Evolutionary conservation across 2,113 vertebrate genomes (phyloP), one percentile per base, ranked within the genome.

Genomic region (Blennius ocellaris): DNA sequence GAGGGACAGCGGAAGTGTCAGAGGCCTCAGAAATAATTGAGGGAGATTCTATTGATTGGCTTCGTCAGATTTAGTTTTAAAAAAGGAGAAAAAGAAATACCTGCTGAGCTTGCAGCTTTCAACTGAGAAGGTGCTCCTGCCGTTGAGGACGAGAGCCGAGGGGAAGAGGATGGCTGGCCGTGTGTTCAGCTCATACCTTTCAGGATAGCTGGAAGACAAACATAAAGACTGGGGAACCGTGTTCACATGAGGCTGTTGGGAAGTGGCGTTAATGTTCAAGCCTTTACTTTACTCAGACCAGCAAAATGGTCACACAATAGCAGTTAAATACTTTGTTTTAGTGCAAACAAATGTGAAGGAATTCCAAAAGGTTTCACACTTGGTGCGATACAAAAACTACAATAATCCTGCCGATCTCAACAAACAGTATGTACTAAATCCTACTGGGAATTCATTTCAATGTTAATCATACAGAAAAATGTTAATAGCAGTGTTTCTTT

Each of bases 91-190:
- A 30, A 30, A 30, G 2, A 30, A 30, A 30, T 90, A 93, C 94
- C 90, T 91, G 87, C 73, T 85, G 48, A 82, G 66, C 70, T 84
- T 92, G 73, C 75, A 85, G 69, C 49, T 80, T 21, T 90, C 84
- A 1, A 76, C 64, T 0, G 84, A 76, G 47, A 90, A 74, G 16
- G 44, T 58, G 59, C 75, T 82, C 69, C 73, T 86, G 59, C 82
- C 90, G 12, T 67, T 87, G 37, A 90, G 76, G 48, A 89, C 68
- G 11, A 89, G 72, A 30, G 82, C 30, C 41, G 91, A 64, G 6
- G 88, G 87, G 17, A 89, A 60, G 6, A 89, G 55, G 53, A 89
- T 15, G 11, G 82, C 73, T 50, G 89, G 78, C 70, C 55, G 71
- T n/a, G 85, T 69, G 36, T 70, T 82, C 8, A 90, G 53, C 45